Conservation (phyloP, 2,888 invertebrate species). For the Paralinhomoeus sp. region DNA sequence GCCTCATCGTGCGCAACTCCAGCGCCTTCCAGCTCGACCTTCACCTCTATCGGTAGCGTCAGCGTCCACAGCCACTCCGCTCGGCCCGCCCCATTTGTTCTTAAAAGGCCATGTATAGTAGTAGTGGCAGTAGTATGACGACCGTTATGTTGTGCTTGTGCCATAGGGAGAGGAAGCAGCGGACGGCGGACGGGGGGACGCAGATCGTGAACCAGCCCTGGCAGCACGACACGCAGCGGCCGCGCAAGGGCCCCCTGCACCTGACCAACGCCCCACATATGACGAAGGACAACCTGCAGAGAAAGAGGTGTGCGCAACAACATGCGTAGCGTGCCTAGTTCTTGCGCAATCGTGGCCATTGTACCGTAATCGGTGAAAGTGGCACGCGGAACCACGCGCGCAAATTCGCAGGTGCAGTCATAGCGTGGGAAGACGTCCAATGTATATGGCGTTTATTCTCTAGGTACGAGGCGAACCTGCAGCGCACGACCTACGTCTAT, state of each 20-base stretch:
- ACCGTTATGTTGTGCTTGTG: too few species aligned
- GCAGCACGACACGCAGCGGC: background rate
- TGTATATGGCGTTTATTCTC: background rate
- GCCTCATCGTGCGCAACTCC: conserved; percentile 80
- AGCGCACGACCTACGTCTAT: conserved; percentile 47
- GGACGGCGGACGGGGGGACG: background rate
- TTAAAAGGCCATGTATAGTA: too few species aligned
- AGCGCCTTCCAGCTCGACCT: conserved; percentile 88
- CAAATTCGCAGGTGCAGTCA: too few species aligned
- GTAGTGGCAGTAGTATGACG: too few species aligned
- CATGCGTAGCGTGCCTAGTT: too few species aligned
- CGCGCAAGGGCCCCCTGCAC: conserved; percentile 3
- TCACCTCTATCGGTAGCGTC: conserved; percentile 72
- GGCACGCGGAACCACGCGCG: too few species aligned
- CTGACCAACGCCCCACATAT: conserved; percentile 83
- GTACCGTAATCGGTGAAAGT: too few species aligned
- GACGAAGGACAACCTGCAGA: conserved; percentile 85
- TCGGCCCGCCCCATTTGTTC: too few species aligned
- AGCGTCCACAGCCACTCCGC: too few species aligned
- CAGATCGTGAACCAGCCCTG: conserved; percentile 1
- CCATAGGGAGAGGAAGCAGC: too few species aligned
- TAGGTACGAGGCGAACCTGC: conserved; percentile 1
- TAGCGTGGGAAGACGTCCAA: too few species aligned
- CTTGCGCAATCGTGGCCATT: too few species aligned
- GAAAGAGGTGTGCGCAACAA: conserved; percentile 88